Evolutionary conservation across 2,888 invertebrate species (phyloP), one percentile per base, ranked within the genome.

Genomic region (Augochlorella aurata): DNA sequence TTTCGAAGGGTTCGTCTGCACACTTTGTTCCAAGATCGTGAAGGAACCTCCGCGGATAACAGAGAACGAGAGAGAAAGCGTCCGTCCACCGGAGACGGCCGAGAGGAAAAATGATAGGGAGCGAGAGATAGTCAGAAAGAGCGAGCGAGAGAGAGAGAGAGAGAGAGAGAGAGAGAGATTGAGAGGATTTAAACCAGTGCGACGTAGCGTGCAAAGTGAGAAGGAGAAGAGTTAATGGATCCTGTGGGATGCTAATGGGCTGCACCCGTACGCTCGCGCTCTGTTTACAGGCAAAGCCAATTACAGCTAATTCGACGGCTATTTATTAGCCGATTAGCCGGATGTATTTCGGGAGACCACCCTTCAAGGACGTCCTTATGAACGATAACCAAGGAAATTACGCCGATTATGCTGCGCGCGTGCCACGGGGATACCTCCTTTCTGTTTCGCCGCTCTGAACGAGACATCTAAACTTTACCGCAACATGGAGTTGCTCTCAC

Each of bases 181-280:
- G 70, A 72, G 52, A 80, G 71, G 76, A 83, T 77, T 81, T 79
- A 79, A 85, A 74, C 78, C 78, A 79, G 71, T 77, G 77, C 75
- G 79, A 84, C 79, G 84, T 82, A 78, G 78, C 82, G 74, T 82
- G 74, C 63, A 81, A 81, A 79, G 77, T 66, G 77, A 85, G 79
- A 80, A 87, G 74, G 77, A 76, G 81, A 75, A 73, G 45, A 85
- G 81, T 84, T 90, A 90, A 90, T 90, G 89, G 90, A 88, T 89
- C 85, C 88, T 90, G 85, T 79, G 89, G 88, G 88, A 90, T 89
- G 86, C 86, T 90, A 90, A 91, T 90, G 90, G 90, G 85, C 85
- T 85, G 82, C 82, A 84, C 78, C 80, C 81, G 83, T 75, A 77
- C 76, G 77, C 74, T 83, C 76, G 74, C 74, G 80, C 83, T 77